phyloP scores from a whole-genome alignment of 2,797 vertebrate species.

The Sebastes miniatus region DNA sequence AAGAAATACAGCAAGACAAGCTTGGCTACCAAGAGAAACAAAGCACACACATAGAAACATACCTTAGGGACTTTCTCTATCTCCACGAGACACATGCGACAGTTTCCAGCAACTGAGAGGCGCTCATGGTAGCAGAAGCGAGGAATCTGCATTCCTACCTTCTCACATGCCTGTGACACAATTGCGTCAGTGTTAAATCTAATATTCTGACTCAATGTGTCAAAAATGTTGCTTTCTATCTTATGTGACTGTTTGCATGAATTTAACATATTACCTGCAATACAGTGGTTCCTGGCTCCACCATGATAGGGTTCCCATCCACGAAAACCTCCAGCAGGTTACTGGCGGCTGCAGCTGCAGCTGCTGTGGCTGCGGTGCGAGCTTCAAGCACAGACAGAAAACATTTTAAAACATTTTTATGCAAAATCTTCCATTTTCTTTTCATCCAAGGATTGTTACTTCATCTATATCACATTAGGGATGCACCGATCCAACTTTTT shows the following conservation, averaged over 20 bases:
- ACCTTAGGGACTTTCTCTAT: conserved; percentile 89
- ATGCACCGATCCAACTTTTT: too few species aligned
- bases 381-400: conserved; percentile 65
- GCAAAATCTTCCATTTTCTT: neutral
- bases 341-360: conserved; percentile 74
- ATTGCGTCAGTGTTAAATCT: neutral
- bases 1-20: neutral
- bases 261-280: conserved; percentile 81
- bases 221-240: neutral
- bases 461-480: neutral
- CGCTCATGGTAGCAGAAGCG: conserved; percentile 97
- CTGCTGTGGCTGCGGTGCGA: conserved; percentile 72
- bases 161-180: conserved; percentile 88
- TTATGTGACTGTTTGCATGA: neutral
- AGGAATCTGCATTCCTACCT: conserved; percentile 94
- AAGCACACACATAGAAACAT: neutral
- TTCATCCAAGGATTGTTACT: neutral
- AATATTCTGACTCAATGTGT: neutral
- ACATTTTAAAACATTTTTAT: neutral
- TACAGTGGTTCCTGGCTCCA: conserved; percentile 91
- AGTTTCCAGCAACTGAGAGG: conserved; percentile 95
- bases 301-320: conserved; percentile 88
- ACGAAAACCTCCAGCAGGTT: conserved; percentile 91
- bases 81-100: conserved; percentile 97
- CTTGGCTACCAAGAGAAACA: neutral